A percentile compares a stretch with the other conserved stretches of the same genome.
phyloP scores from a whole-genome alignment of 1,140 invertebrate genomes.

The Lepidurus apus region DNA sequence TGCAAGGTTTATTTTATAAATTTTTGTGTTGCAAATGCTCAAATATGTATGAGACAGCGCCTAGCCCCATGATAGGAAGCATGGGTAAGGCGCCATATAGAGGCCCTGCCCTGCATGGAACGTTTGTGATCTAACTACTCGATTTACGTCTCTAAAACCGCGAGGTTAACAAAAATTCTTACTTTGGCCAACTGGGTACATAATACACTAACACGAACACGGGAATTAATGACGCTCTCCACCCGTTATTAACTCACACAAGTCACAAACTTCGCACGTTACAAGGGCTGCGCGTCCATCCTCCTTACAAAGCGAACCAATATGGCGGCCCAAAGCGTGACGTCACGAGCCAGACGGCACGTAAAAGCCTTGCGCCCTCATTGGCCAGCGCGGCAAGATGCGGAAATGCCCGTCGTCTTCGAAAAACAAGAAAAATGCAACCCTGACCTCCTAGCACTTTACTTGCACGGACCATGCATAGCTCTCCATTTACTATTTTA shows the following conservation, averaged over 20 bases:
- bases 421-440: not conserved
- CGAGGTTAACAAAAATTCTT: constrained; percentile 41
- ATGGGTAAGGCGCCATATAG: constrained; percentile 26
- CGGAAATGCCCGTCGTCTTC: not conserved
- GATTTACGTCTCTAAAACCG: too few relatives aligned
- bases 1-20: too few relatives aligned
- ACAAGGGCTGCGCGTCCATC: constrained; percentile 1
- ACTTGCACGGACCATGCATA: not conserved
- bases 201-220: constrained; percentile 37
- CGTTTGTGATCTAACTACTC: not conserved
- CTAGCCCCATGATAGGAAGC: constrained; percentile 22
- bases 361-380: not conserved
- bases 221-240: not conserved
- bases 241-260: not conserved
- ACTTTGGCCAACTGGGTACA: constrained; percentile 52
- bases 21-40: too few relatives aligned
- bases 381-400: not conserved
- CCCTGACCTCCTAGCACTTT: not conserved
- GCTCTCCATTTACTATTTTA: too few relatives aligned
- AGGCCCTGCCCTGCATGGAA: constrained; percentile 7
- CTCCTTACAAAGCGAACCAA: constrained; percentile 20
- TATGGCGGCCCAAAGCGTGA: constrained; percentile 5
- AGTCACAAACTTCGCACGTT: constrained; percentile 6
- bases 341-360: not conserved
- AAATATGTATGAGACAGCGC: not conserved